phyloP scores from a whole-genome alignment of 1,140 invertebrate species.

The Drosophila kanapiae region DNA sequence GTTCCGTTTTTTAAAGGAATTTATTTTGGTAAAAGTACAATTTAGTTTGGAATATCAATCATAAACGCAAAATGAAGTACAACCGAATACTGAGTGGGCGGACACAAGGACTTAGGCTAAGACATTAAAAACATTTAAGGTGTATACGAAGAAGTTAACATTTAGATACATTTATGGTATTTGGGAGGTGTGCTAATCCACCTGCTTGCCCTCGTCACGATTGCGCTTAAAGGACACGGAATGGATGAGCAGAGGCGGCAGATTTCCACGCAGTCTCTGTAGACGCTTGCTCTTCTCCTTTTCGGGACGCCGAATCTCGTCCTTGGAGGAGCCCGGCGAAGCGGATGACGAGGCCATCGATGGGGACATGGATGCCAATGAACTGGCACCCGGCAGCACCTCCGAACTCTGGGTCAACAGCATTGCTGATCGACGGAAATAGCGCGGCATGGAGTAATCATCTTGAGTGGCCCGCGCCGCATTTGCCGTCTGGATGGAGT shows the following conservation, averaged over 20 bases:
- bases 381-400: conserved; percentile 56
- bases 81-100: conserved; percentile 41
- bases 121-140: conserved; percentile 22
- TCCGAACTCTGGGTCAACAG: conserved; percentile 75
- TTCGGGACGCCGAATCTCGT: conserved; percentile 63
- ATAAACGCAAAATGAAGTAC: conserved; percentile 31
- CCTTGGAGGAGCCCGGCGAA: conserved; percentile 57
- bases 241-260: conserved; percentile 82
- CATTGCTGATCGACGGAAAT: conserved; percentile 79
- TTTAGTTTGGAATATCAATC: conserved; percentile 38
- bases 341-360: conserved; percentile 54
- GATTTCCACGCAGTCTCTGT: conserved; percentile 75
- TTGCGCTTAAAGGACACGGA: conserved; percentile 82
- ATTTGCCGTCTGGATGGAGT: conserved; percentile 83
- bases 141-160: not conserved
- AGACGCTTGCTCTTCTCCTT: conserved; percentile 82
- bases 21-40: conserved; percentile 14
- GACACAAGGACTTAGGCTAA: conserved; percentile 19
- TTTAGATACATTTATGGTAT: conserved; percentile 2
- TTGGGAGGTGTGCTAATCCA: conserved; percentile 52
- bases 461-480: conserved; percentile 63
- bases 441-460: conserved; percentile 84
- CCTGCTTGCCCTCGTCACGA: conserved; percentile 74
- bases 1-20: not conserved
- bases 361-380: conserved; percentile 58